Evolutionary conservation across 2,888 invertebrate genomes (phyloP).

Genomic region (Drosophila melanosoma): DNA sequence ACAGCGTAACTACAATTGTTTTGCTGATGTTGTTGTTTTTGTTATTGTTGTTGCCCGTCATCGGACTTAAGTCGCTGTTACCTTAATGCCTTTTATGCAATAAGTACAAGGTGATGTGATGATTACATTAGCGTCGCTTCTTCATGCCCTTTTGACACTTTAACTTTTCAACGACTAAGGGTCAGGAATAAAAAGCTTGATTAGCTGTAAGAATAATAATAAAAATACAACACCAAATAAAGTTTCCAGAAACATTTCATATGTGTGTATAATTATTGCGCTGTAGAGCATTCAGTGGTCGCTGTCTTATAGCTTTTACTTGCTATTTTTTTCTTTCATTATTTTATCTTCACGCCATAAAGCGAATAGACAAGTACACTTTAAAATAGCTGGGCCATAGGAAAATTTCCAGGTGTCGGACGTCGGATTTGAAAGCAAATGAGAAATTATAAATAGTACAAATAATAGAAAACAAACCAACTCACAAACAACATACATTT

Average conservation of each 20-base stretch:
- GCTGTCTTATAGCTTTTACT: neutral
- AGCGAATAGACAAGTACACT: slow-evolving; percentile 46
- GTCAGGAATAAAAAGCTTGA: slow-evolving; percentile 8
- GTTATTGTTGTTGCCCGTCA: slow-evolving; percentile 15
- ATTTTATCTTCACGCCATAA: slow-evolving; percentile 59
- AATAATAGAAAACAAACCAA: slow-evolving; percentile 11
- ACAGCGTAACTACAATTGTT: slow-evolving; percentile 35
- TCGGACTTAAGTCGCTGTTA: slow-evolving; percentile 31
- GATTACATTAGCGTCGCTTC: slow-evolving; percentile 8
- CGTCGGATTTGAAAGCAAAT: slow-evolving; percentile 44
- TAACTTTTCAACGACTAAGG: slow-evolving; percentile 29
- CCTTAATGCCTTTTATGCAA: slow-evolving; percentile 66
- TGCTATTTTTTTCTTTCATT: slow-evolving; percentile 38
- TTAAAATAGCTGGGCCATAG: slow-evolving; percentile 47
- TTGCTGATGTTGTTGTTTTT: slow-evolving; percentile 20
- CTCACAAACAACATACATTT: neutral
- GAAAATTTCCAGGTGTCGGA: slow-evolving; percentile 64
- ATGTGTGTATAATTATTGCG: neutral
- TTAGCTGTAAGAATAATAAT: neutral
- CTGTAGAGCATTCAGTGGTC: slow-evolving; percentile 28
- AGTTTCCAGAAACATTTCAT: neutral
- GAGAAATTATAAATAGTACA: slow-evolving; percentile 53
- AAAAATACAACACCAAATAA: neutral
- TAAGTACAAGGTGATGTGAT: slow-evolving; percentile 43
- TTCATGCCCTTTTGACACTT: slow-evolving; percentile 7